Conservation (phyloP, 2,113 vertebrate genomes). For the Coptodon bakossiorum region DNA sequence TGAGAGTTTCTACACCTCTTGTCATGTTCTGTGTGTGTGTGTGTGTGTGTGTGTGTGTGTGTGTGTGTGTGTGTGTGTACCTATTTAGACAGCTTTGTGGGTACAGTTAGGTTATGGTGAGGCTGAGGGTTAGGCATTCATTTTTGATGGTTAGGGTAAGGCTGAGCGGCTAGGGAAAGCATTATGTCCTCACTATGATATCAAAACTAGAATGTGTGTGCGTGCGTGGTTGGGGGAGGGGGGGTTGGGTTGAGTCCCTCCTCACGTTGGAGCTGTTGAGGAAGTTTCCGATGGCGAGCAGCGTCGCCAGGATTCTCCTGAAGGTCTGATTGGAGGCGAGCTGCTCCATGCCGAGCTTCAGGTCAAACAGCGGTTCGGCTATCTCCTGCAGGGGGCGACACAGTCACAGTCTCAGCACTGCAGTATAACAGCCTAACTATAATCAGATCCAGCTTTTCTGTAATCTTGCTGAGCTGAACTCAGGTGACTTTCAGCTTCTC, state of each 20-base stretch:
- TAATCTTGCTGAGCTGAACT: background rate
- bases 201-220: background rate
- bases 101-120: background rate
- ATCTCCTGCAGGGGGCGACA: slow-evolving; percentile 78
- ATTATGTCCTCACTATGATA: background rate
- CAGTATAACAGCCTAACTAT: fast-evolving
- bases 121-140: too few species aligned
- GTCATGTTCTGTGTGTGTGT: fast-evolving
- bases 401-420: fast-evolving
- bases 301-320: slow-evolving; percentile 85
- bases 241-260: background rate
- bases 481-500: background rate
- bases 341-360: slow-evolving; percentile 95
- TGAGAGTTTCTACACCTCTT: background rate
- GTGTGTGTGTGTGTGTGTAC: too few species aligned
- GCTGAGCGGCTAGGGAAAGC: background rate
- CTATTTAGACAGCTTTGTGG: background rate
- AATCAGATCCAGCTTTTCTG: background rate
- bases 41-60: background rate
- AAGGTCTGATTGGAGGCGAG: slow-evolving; percentile 88
- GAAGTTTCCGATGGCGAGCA: slow-evolving; percentile 93
- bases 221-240: fast-evolving
- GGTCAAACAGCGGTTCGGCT: slow-evolving; percentile 89
- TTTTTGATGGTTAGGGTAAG: too few species aligned
- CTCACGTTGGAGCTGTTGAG: slow-evolving; percentile 88